Evolutionary conservation across 1,140 invertebrate species (phyloP), one percentile per base, ranked within the genome.

Genomic region (Caenorhabditis inopinata): DNA sequence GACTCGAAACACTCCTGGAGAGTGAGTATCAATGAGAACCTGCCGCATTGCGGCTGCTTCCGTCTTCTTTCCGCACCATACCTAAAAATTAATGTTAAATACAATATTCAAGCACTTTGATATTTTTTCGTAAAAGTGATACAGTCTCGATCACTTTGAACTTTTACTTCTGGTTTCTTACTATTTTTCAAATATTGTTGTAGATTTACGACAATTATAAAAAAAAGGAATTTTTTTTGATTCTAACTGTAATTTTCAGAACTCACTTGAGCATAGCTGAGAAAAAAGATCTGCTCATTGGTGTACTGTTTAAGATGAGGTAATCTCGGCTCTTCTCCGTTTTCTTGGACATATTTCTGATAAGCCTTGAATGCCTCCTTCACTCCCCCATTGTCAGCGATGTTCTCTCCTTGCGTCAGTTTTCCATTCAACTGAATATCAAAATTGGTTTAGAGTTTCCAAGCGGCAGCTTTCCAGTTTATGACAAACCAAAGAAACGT

Each of bases 1-100:
- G 0, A 96, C 92, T 53, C 95, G 91, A 85, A 93, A 92, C 16
- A 75, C 74, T 6, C 92, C 92, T 0, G 94, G 94, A 78, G 92
- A 92, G 85, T 95, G 94, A 27, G 92, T 91, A 81, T 94, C 93
- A 87, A 94, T 95, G 68, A 92, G 89, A 4, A 94, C 82, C 83
- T 93, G 92, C 38, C 84, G 83, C 79, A 84, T 78, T 0, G 83
- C 83, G 2, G 83, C 83, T 0, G 83, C 83, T 27, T 80, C 51
- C 27, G 81, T 84, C 45, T 84, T 84, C 45, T 83, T 84, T 2
- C 83, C 83, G 38, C 83, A 84, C 83, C 83, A 84, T 78, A 84
- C 84, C 81, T 82, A 58, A 18, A 82, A 80, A 29, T 25, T 11
- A 25, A 23, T 29, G 27, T 1, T 32, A 38, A n/a, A n/a, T n/a